phyloP scores from a whole-genome alignment of 2,797 vertebrate species.

The Aulostomus chinensis region DNA sequence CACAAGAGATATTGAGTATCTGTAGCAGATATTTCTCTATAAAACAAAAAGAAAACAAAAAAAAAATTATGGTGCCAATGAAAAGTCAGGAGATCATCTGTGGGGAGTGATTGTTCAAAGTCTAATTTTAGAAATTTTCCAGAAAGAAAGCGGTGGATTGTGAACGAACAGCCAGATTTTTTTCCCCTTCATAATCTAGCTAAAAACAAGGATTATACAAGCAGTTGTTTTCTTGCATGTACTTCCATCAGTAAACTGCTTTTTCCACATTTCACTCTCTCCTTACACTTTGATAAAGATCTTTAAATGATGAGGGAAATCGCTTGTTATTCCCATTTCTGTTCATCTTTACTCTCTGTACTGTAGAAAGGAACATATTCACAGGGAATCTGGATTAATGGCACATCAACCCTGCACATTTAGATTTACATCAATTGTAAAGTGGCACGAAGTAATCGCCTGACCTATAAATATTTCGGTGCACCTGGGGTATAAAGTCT shows the following conservation, averaged over 20 bases:
- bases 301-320: neutral
- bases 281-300: neutral
- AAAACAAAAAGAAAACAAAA: no score
- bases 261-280: neutral
- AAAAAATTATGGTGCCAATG: no score
- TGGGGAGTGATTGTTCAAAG: no score
- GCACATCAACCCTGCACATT: slow-evolving; percentile 10
- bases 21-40: no score
- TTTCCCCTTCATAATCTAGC: no score
- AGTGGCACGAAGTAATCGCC: slow-evolving; percentile 20
- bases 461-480: slow-evolving; percentile 54
- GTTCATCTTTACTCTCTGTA: neutral
- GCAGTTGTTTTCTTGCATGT: no score
- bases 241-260: neutral
- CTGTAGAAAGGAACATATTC: neutral
- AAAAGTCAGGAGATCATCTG: no score
- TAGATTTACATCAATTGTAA: slow-evolving; percentile 43
- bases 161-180: no score
- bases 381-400: neutral
- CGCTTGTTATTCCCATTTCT: neutral
- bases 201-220: no score
- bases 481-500: slow-evolving; percentile 32
- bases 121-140: no score
- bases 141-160: no score
- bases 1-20: no score